Percentiles rank a stretch among this genome's conserved stretches.
Conservation (phyloP, 2,797 vertebrate genomes). For the Lindbergichthys nudifrons region DNA sequence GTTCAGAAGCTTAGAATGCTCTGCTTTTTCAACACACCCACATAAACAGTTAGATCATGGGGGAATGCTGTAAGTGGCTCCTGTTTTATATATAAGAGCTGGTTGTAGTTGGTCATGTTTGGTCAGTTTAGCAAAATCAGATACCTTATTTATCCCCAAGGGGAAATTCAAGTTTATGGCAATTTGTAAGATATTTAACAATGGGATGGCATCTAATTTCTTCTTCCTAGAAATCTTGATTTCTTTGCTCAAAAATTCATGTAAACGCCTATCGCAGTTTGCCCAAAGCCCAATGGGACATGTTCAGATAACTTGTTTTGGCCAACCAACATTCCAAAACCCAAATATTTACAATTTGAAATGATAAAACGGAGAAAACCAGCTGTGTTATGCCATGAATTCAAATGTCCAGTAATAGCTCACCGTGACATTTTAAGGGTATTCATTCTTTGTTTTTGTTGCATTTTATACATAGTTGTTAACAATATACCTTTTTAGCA, state of each 20-base stretch:
- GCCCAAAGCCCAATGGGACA: neutral
- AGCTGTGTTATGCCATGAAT: neutral
- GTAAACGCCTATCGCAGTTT: neutral
- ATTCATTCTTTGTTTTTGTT: neutral
- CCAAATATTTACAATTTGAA: neutral
- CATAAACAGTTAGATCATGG: slow-evolving; percentile 34
- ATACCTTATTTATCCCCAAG: too few relatives aligned
- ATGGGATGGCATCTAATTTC: neutral
- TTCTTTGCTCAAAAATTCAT: neutral
- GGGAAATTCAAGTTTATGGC: too few relatives aligned
- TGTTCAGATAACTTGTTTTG: neutral
- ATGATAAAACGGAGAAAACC: neutral
- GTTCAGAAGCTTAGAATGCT: slow-evolving; percentile 30
- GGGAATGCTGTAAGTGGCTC: slow-evolving; percentile 23
- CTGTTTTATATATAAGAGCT: slow-evolving; percentile 12
- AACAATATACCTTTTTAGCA: neutral
- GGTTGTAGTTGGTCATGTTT: neutral
- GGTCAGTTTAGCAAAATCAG: too few relatives aligned
- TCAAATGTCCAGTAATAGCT: neutral
- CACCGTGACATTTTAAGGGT: neutral
- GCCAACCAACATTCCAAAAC: neutral
- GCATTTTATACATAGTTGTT: neutral
- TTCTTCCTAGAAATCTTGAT: neutral
- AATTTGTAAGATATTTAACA: neutral
- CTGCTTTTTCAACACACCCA: slow-evolving; percentile 49